Evolutionary conservation across 2,797 vertebrate genomes (phyloP).

Genomic region (Enteromius fasciolatus): DNA sequence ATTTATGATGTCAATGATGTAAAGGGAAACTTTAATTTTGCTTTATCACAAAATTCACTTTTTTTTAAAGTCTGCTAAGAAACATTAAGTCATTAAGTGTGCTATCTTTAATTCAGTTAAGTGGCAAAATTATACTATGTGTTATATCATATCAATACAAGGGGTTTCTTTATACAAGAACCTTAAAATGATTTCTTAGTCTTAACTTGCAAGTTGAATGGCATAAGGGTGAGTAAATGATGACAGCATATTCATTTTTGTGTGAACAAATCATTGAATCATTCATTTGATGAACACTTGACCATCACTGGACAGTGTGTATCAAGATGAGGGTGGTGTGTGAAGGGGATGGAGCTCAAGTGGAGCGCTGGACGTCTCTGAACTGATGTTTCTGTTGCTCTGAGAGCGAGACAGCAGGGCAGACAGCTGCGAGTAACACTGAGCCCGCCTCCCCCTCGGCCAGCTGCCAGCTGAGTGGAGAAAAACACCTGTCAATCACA

Average conservation of each 20-base stretch:
- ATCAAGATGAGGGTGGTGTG: slow-evolving; percentile 23
- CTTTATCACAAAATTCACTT: no score
- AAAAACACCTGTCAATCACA: slow-evolving; percentile 18
- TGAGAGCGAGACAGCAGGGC: slow-evolving; percentile 64
- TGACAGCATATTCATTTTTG: neutral
- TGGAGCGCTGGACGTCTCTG: slow-evolving; percentile 51
- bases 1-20: no score
- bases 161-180: neutral
- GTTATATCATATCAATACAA: neutral
- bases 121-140: no score
- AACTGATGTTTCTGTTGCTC: slow-evolving; percentile 63
- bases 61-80: no score
- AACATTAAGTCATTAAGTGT: no score
- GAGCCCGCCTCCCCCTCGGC: slow-evolving; percentile 46
- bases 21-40: no score
- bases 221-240: neutral
- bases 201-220: neutral
- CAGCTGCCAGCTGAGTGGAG: slow-evolving; percentile 59
- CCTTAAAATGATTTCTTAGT: neutral
- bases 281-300: neutral
- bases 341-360: neutral
- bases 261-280: neutral
- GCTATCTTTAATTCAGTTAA: no score
- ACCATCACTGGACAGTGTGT: neutral
- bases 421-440: slow-evolving; percentile 61